Conservation (phyloP, 2,797 vertebrate species). For the Liparis tanakae region DNA sequence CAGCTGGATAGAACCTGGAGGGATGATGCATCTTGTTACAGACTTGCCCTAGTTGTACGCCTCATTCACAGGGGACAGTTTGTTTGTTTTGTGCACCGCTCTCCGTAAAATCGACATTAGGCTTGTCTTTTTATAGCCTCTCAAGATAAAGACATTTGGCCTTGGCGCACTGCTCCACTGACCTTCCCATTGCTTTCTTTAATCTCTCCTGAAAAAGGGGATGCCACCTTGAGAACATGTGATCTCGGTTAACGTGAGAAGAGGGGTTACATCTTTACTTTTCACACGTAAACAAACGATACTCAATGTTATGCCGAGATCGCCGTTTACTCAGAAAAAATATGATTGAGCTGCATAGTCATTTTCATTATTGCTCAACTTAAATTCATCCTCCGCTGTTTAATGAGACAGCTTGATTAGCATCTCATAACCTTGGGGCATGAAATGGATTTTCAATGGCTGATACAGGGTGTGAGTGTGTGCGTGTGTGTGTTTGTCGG, state of each 20-base stretch:
- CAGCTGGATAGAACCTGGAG: conserved; percentile 8
- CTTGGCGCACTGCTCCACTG: conserved; percentile 41
- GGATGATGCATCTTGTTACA: conserved; percentile 18
- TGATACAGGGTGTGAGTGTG: conserved; percentile 37
- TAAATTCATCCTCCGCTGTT: conserved; percentile 65
- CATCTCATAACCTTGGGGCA: conserved; percentile 67
- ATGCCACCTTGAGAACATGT: conserved; percentile 46
- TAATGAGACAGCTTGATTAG: conserved; percentile 71
- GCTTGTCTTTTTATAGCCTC: conserved; percentile 47
- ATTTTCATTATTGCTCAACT: conserved; percentile 63
- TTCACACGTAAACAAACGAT: conserved; percentile 42
- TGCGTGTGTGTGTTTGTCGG: conserved; percentile 9
- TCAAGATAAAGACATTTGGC: conserved; percentile 49
- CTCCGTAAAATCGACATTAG: conserved; percentile 54
- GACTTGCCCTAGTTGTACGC: neutral
- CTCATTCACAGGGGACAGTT: conserved; percentile 36
- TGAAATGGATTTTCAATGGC: conserved; percentile 67
- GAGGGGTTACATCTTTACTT: conserved; percentile 26
- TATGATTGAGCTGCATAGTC: conserved; percentile 52
- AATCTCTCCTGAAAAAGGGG: conserved; percentile 28
- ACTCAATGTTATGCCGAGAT: neutral
- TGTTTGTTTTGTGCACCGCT: conserved; percentile 45
- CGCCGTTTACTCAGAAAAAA: conserved; percentile 51
- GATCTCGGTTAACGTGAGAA: conserved; percentile 16
- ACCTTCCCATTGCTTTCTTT: conserved; percentile 41